Evolutionary conservation across 2,888 invertebrate genomes (phyloP), one percentile per base, ranked within the genome.

Genomic region (Drosophila falleni): DNA sequence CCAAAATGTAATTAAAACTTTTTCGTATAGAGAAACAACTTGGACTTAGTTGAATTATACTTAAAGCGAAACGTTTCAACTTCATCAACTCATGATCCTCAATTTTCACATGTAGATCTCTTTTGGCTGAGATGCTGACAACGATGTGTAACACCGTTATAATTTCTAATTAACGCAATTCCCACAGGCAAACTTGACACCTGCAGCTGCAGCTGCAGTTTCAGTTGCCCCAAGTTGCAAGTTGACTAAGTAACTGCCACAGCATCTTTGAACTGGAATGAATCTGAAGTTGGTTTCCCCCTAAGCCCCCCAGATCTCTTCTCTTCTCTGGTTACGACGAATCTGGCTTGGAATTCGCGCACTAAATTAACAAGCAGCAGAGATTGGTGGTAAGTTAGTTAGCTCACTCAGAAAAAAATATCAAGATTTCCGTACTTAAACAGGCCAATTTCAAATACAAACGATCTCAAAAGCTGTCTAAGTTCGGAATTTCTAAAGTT

Each of bases 101-200:
- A 44, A 35, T 35, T 46, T 44, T 16, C 46, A 46, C 46, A 46
- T 46, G 61, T 15, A 46, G 35, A 74, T 64, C 67, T 64, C 60
- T 64, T 54, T 64, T 54, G 47, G 67, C 59, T 46, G 58, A 59
- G 78, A 56, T 61, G 55, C 61, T 74, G 80, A 64, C 64, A 69
- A 58, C 66, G 75, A 64, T 68, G 54, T 79, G 59, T 42, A 42
- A 56, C n/a, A 74, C 78, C 78, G 78, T 78, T 78, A 78, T 80
- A 76, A 71, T 83, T 77, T 80, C 74, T 80, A 81, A 81, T 81
- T 83, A 81, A 65, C 78, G 77, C 74, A 56, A 74, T 83, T 81
- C 81, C 80, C 81, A 81, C 72, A 65, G 70, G 68, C 61, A 62
- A 64, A 66, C 75, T 78, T 76, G 70, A 73, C 81, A 79, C 78